Evolutionary conservation across 2,113 vertebrate species (phyloP), one percentile per base, ranked within the genome.

Genomic region (Engraulis encrasicolus): DNA sequence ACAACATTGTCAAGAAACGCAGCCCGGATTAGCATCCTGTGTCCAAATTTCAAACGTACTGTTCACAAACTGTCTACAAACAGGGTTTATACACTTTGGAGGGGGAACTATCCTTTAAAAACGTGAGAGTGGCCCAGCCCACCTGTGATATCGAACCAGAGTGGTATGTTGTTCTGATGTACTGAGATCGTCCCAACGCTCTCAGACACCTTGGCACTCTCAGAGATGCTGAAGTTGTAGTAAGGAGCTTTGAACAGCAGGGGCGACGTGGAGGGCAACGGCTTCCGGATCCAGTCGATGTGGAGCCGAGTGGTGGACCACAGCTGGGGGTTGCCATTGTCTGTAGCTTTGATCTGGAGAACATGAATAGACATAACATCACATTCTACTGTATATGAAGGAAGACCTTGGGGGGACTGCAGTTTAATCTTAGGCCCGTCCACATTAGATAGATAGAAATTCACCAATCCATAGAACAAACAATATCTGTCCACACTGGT

Each of bases 71-170:
- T n/a, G n/a, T n/a, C n/a, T n/a, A n/a, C n/a, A n/a, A n/a, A n/a
- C n/a, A n/a, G n/a, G n/a, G n/a, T n/a, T n/a, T n/a, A n/a, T n/a
- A n/a, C n/a, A n/a, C n/a, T n/a, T n/a, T n/a, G n/a, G n/a, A n/a
- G n/a, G n/a, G n/a, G n/a, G n/a, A n/a, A n/a, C n/a, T n/a, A n/a
- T n/a, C n/a, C n/a, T n/a, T n/a, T n/a, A n/a, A n/a, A n/a, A n/a
- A n/a, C n/a, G 9, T 45, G 54, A 50, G 6, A n/a, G 5, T 80
- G 50, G 48, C 18, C 9, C 17, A 18, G 3, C 97, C 97, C 93
- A 99, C 98, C 98, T 0, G 96, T 91, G 20, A 99, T 96, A 84
- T 96, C 96, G 89, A 99, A 99, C 98, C 98, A 99, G 79, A 99
- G 94, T 0, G 95, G 96, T 31, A 97, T 96, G 89, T 92, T 96